These are phyloP conservation scores for Sylvia atricapilla DNA, from an alignment of 2,113 vertebrate genomes.

Conservation along the genomic window DNA sequence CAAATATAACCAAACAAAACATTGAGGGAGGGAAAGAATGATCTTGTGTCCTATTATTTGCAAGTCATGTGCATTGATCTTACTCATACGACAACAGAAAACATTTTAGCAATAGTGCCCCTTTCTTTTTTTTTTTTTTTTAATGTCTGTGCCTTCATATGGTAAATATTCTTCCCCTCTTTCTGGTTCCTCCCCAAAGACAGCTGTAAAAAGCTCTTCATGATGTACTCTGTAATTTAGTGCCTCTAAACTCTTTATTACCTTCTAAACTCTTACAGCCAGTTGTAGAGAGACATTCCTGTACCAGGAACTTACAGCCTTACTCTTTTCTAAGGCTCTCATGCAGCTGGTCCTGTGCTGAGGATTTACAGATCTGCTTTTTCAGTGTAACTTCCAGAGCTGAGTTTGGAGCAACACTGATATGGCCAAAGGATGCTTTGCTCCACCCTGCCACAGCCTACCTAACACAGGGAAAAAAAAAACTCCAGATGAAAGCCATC, in stretches of 20 bases:
- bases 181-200: not conserved
- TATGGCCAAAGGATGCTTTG: not conserved
- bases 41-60: not conserved
- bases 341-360: not conserved
- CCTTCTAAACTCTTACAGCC: not conserved
- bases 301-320: not conserved
- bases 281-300: not conserved
- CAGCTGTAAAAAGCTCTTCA: not conserved
- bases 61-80: not conserved
- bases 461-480: not conserved
- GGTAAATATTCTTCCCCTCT: not conserved
- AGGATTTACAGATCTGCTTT: not conserved
- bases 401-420: not conserved
- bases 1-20: not conserved
- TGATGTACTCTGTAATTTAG: not conserved
- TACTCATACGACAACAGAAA: not conserved
- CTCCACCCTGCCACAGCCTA: not conserved
- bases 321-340: not conserved
- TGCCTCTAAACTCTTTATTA: not conserved
- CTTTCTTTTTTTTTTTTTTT: not conserved
- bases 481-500: not conserved
- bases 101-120: not conserved
- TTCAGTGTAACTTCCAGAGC: not conserved
- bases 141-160: not conserved
- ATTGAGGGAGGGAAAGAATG: accelerated